A percentile compares a stretch with the other conserved stretches of the same genome.
Conservation (phyloP, 2,888 invertebrate genomes). For the Cheiracanthium punctorium region DNA sequence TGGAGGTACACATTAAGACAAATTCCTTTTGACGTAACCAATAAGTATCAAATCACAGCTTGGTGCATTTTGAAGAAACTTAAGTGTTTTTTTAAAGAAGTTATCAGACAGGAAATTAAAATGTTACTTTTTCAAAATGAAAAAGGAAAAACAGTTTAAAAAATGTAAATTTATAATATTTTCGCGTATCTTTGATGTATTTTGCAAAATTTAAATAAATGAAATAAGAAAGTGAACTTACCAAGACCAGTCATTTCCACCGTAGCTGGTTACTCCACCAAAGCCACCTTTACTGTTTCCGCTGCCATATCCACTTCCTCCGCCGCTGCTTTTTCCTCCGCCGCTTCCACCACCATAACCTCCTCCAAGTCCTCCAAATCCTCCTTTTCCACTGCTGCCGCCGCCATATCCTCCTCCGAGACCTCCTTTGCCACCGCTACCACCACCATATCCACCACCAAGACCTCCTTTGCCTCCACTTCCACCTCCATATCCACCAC, state of each 20-base stretch:
- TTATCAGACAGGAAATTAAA: no score
- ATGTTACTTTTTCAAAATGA: no score
- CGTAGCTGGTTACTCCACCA: slow-evolving; percentile 55
- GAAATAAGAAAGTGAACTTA: no score
- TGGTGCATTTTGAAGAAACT: no score
- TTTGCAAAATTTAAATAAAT: no score
- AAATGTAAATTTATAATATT: no score
- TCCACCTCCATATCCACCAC: slow-evolving; percentile 37
- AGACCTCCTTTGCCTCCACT: slow-evolving; percentile 25
- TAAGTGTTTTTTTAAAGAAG: no score
- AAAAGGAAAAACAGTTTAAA: no score
- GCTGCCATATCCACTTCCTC: slow-evolving; percentile 1
- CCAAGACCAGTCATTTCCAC: slow-evolving; percentile 57
- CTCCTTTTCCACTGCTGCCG: slow-evolving; percentile 5
- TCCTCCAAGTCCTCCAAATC: slow-evolving; percentile 18
- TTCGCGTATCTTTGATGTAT: background rate
- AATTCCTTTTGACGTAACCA: no score
- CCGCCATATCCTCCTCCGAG: slow-evolving; percentile 8
- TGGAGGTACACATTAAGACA: no score
- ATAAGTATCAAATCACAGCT: no score
- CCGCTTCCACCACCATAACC: slow-evolving; percentile 16
- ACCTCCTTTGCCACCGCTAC: slow-evolving; percentile 27
- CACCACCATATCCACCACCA: slow-evolving; percentile 26
- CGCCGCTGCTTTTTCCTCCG: background rate
- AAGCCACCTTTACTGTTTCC: slow-evolving; percentile 63